Base-by-base conservation (phyloP, 2,797 vertebrate genomes). In the Ataeniobius toweri region DNA sequence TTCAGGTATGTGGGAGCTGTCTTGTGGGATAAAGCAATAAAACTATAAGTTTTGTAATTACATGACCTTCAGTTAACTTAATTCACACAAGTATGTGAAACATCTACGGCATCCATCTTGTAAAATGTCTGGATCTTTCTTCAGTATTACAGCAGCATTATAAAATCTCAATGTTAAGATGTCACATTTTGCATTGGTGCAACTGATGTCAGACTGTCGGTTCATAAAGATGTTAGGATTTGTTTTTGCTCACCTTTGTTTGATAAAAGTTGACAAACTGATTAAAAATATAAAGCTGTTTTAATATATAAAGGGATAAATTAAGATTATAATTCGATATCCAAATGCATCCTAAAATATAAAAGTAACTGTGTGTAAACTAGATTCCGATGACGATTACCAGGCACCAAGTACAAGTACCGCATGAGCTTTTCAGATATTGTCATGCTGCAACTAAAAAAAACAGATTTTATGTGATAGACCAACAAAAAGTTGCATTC, bases 31-130 rank as follows among this genome's bases (percentile, higher is more conserved):
- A 24, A 63, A 61, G 41, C 8, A 28, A 50, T 46, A 13, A 46
- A 55, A 56, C 31, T 10, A 41, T 7, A 50, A 39, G 41, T 26
- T 39, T 22, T 39, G 28, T 68, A 58, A 73, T n/a, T 31, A 56
- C 31, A 73, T 56, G 26, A 26, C 5, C n/a, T 14, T 10, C 6
- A 71, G 26, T 67, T 22, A 73, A 16, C 44, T n/a, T 39, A 68
- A 22, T 59, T 77, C 51, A 59, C 3, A 18, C n/a, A 50, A 28
- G 58, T 71, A 75, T 67, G 39, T 71, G 28, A 71, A 75, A 67
- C 28, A 50, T 18, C 72, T 36, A 5, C 14, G 1, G n/a, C 36
- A 68, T 81, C 26, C 5, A 1, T 12, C 22, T 8, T 53, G 16
- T 76, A 26, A 53, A 22, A 75, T 63, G 24, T 31, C n/a, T 71